phyloP scores from a whole-genome alignment of 2,888 invertebrate genomes.

The Meganola albula region DNA sequence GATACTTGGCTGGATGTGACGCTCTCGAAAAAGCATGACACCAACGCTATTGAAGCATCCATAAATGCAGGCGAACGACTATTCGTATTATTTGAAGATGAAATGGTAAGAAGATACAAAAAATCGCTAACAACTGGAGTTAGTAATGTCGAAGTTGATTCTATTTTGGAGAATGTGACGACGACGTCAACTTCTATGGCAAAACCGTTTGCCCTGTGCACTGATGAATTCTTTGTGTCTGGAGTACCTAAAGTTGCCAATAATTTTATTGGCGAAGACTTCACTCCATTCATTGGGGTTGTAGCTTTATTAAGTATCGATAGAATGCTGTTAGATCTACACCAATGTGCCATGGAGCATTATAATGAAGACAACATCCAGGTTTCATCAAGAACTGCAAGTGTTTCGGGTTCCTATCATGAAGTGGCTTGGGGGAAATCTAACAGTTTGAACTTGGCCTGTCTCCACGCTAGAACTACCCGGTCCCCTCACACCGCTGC shows the following conservation, averaged over 20 bases:
- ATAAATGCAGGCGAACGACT: slow-evolving; percentile 59
- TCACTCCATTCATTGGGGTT: slow-evolving; percentile 43
- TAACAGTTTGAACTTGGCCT: slow-evolving; percentile 57
- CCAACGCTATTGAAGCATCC: slow-evolving; percentile 55
- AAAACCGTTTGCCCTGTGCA: slow-evolving; percentile 38
- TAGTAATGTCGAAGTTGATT: background rate
- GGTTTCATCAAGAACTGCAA: slow-evolving; percentile 59
- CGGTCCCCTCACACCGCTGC: slow-evolving; percentile 41
- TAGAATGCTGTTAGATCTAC: slow-evolving; percentile 45
- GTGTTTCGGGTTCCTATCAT: slow-evolving; percentile 61
- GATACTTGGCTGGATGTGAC: slow-evolving; percentile 62
- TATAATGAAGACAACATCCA: slow-evolving; percentile 46
- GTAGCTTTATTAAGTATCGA: slow-evolving; percentile 53
- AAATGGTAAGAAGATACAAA: slow-evolving; percentile 15
- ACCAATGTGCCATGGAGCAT: slow-evolving; percentile 46
- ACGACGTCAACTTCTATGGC: background rate
- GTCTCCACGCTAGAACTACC: slow-evolving; percentile 49
- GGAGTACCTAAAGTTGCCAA: slow-evolving; percentile 44
- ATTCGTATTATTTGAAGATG: slow-evolving; percentile 42
- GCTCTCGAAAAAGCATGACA: slow-evolving; percentile 46
- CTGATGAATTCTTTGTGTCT: slow-evolving; percentile 57
- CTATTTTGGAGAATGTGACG: background rate
- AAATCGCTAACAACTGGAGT: background rate
- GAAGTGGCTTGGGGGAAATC: slow-evolving; percentile 61
- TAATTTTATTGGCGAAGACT: slow-evolving; percentile 34